Evolutionary conservation across 1,140 invertebrate species (phyloP).

Genomic region (Macrobrachium nipponense): DNA sequence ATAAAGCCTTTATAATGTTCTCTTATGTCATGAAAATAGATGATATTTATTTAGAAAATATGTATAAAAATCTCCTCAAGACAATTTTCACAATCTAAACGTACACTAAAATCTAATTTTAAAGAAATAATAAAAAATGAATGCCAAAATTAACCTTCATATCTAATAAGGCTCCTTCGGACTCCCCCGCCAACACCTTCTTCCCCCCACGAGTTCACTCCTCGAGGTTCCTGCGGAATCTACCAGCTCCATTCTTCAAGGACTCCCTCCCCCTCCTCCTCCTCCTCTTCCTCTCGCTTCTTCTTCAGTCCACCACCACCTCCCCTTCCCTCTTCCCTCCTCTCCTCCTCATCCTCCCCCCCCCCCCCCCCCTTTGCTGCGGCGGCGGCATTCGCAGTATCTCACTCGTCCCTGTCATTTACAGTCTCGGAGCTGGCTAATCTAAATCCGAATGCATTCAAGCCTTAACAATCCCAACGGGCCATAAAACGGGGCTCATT

Average conservation of each 20-base stretch:
- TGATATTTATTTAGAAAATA: too few relatives aligned
- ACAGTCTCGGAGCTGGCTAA: conserved; percentile 55
- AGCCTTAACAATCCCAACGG: conserved; percentile 41
- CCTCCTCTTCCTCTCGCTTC: neutral
- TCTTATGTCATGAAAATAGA: too few relatives aligned
- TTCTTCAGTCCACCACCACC: neutral
- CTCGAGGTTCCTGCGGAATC: neutral
- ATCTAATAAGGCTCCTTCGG: too few relatives aligned
- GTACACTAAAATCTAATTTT: too few relatives aligned
- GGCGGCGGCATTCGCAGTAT: conserved; percentile 25
- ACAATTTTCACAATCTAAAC: too few relatives aligned
- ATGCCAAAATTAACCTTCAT: too few relatives aligned
- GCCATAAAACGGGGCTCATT: conserved; percentile 59
- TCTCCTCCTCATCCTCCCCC: neutral
- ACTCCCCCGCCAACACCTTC: neutral
- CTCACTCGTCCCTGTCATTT: conserved; percentile 54
- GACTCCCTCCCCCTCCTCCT: neutral
- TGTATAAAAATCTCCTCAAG: too few relatives aligned
- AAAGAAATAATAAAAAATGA: too few relatives aligned
- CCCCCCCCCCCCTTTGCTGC: neutral
- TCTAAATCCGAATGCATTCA: conserved; percentile 56
- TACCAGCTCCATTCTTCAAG: neutral
- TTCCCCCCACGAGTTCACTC: conserved; percentile 10
- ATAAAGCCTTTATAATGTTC: too few relatives aligned
- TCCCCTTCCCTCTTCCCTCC: neutral